Percentiles rank a stretch among this genome's conserved stretches.
phyloP scores from a whole-genome alignment of 1,140 invertebrate genomes.

The Babylonia areolata region DNA sequence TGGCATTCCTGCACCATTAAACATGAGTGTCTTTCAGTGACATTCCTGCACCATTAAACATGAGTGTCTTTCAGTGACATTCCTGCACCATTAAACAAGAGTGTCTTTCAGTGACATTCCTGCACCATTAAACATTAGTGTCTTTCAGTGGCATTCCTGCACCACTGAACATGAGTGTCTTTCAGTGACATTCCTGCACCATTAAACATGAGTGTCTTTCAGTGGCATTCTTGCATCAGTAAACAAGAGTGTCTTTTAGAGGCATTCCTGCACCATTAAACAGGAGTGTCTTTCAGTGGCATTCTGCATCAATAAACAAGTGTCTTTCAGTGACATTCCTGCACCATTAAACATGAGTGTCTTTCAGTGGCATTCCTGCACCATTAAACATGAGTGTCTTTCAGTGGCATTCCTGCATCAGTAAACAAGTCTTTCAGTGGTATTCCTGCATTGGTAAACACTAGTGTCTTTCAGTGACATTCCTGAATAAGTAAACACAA shows the following conservation, averaged over 20 bases:
- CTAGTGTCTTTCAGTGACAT: conserved; percentile 84
- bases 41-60: no score
- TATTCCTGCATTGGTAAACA: no score
- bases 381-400: no score
- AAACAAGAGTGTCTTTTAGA: conserved; percentile 86
- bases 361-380: conserved; percentile 84
- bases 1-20: conserved; percentile 83
- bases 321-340: conserved; percentile 84
- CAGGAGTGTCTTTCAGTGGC: conserved; percentile 84
- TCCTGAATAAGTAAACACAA: no score
- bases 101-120: conserved; percentile 86
- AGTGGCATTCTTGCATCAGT: conserved; percentile 85
- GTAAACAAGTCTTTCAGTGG: conserved; percentile 85
- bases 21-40: conserved; percentile 85
- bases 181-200: conserved; percentile 84
- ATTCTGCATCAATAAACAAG: no score
- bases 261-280: no score
- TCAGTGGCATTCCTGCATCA: conserved; percentile 84
- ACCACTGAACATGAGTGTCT: no score
- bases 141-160: conserved; percentile 85
- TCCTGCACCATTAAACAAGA: no score
- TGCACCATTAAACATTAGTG: no score
- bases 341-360: no score
- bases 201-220: conserved; percentile 85
- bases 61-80: conserved; percentile 85